Base-by-base conservation (phyloP, 1,140 invertebrate species). In the Agrypnia vestita region DNA sequence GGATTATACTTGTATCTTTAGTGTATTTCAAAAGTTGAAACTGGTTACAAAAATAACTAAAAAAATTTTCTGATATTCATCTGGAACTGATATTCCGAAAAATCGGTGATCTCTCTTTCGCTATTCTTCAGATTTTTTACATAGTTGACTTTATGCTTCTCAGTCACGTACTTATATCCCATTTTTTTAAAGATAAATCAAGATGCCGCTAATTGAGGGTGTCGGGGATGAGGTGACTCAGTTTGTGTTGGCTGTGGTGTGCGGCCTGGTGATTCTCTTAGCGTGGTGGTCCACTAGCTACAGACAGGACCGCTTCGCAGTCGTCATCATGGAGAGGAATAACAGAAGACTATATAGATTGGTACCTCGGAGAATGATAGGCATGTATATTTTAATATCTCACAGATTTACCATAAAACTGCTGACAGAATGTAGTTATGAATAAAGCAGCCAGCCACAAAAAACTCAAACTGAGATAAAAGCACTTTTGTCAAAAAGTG, bases 181-280 rank as follows among this genome's bases (percentile, higher is more conserved):
- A 56, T 12, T 10, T 43, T 67, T 43, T 67, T 43, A 15, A 9
- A 69, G 64, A 10, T 69, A 3, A 46, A 10, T 76, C 15, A 87
- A 84, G 79, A 95, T 95, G 93, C 87, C 92, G 76, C 85, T 94
- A 78, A 93, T 96, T 69, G 94, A 95, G 85, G 95, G 95, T 46
- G 89, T 96, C 35, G 95, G 95, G n/a, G 94, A 96, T 89, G 95
- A 96, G 91, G 95, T 96, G 25, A 91, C 93, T 19, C 88, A 95
- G 81, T 94, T 95, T 85, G 91, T 94, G 83, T 90, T 91, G 21
- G 85, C 92, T 43, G 85, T 95, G 76, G 84, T 93, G 19, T 86
- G 93, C 11, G 84, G 94, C 0, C 79, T 93, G 4, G 86, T 95
- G n/a, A 91, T 88, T 15, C 89, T 91, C 80, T 82, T 94, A n/a